Evolutionary conservation across 1,140 invertebrate genomes (phyloP).

Genomic region (Drosophila pallidifrons): DNA sequence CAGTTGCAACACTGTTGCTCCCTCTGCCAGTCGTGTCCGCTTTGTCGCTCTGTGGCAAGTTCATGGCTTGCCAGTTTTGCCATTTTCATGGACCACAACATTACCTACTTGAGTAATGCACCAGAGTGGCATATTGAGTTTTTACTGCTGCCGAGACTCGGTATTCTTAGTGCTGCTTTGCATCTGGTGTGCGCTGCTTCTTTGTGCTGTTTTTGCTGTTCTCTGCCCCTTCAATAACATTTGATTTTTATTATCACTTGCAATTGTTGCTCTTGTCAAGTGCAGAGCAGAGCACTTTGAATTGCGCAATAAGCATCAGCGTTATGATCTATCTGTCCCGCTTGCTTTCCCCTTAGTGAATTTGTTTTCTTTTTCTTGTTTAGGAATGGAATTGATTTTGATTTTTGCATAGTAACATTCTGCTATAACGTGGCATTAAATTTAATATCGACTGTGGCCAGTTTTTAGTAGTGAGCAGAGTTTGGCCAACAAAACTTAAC

Average conservation of each 20-base stretch:
- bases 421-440: slow-evolving; percentile 53
- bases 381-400: slow-evolving; percentile 66
- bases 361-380: neutral
- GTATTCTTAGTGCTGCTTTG: slow-evolving; percentile 21
- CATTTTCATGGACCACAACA: slow-evolving; percentile 49
- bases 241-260: slow-evolving; percentile 76
- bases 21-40: neutral
- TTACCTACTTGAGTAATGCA: slow-evolving; percentile 56
- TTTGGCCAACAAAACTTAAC: slow-evolving; percentile 66
- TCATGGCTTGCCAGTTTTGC: slow-evolving; percentile 28
- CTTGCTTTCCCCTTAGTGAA: neutral
- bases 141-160: slow-evolving; percentile 26
- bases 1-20: neutral
- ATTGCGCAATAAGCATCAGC: slow-evolving; percentile 57
- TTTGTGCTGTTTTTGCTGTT: slow-evolving; percentile 2
- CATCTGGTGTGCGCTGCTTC: slow-evolving; percentile 7
- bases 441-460: slow-evolving; percentile 40
- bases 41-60: slow-evolving; percentile 20
- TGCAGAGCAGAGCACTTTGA: slow-evolving; percentile 29
- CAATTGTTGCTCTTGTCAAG: slow-evolving; percentile 59
- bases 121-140: slow-evolving; percentile 50
- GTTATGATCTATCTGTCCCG: slow-evolving; percentile 29
- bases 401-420: slow-evolving; percentile 44
- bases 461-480: slow-evolving; percentile 39
- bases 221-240: slow-evolving; percentile 58